phyloP scores from a whole-genome alignment of 2,113 vertebrate species.

The Anser cygnoides region DNA sequence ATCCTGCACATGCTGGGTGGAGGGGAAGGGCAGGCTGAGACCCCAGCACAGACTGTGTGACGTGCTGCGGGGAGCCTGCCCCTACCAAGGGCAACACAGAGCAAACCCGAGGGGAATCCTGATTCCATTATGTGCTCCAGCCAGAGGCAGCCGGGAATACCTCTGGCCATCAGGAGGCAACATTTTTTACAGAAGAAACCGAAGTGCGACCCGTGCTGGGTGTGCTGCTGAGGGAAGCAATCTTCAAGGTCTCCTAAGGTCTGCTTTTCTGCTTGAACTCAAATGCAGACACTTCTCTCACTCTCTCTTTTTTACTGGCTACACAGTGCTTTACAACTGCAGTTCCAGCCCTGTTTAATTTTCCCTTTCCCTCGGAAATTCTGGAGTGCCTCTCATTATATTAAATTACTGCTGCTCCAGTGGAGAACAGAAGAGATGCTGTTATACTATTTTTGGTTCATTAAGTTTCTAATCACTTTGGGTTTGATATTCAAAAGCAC shows the following conservation, averaged over 20 bases:
- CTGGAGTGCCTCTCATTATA: neutral
- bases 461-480: conserved; percentile 45
- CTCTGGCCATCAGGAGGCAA: neutral
- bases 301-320: neutral
- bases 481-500: conserved; percentile 18
- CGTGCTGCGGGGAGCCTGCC: neutral
- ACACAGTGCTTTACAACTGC: neutral
- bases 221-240: neutral
- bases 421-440: conserved; percentile 27
- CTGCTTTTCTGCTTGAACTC: neutral
- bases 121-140: neutral
- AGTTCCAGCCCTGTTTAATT: neutral
- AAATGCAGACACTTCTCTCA: neutral
- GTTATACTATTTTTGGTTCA: neutral
- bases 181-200: neutral
- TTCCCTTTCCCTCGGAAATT: conserved; percentile 37
- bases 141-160: neutral
- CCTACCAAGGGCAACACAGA: neutral
- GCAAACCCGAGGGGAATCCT: neutral
- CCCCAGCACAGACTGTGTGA: too few relatives aligned
- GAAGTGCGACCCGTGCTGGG: neutral
- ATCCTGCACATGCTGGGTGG: too few relatives aligned
- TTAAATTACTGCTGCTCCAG: conserved; percentile 52
- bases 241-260: neutral
- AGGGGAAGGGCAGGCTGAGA: neutral